Evolutionary conservation across 1,140 invertebrate species (phyloP), one percentile per base, ranked within the genome.

Genomic region (Aleiodes sp.): DNA sequence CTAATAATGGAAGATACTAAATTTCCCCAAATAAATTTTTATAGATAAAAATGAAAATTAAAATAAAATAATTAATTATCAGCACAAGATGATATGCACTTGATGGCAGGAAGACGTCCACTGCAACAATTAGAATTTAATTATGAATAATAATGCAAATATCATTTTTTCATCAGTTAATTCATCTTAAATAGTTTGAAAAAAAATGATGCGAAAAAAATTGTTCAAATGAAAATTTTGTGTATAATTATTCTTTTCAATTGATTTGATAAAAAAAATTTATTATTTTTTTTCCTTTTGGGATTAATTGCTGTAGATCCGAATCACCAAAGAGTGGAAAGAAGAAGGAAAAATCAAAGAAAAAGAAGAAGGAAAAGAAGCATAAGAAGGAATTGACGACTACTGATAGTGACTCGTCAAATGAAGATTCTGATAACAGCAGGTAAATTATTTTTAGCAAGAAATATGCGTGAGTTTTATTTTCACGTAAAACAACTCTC

Each of bases 311-410:
- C 70, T 76, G 75, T 83, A 85, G 83, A 75, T 85, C 83, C 69
- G 83, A 85, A 70, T 83, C 82, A 4, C 82, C 82, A 2, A 85
- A 83, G 70, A 68, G 68, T 9, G 76, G 37, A 19, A 84, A 84
- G 71, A 85, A 85, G 71, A 85, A 84, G 77, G 83, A 85, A 41
- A 84, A 84, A n/a, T 78, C 83, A 1, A 84, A 84, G 59, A 84
- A 84, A 33, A 83, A 82, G 68, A 84, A 84, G 65, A 84, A 84
- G 71, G 82, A 84, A 1, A 83, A 79, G 71, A 84, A 82, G 64
- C 81, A 83, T 31, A 83, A 80, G 56, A 84, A 82, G n/a, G 83
- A 84, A 70, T 73, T 76, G 16, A 81, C 76, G 35, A 82, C 82
- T 3, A 84, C 82, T 29, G 80, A 83, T 39, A 84, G 79, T 60